Evolutionary conservation across 2,113 vertebrate genomes (phyloP).

Genomic region (Sorex araneus): DNA sequence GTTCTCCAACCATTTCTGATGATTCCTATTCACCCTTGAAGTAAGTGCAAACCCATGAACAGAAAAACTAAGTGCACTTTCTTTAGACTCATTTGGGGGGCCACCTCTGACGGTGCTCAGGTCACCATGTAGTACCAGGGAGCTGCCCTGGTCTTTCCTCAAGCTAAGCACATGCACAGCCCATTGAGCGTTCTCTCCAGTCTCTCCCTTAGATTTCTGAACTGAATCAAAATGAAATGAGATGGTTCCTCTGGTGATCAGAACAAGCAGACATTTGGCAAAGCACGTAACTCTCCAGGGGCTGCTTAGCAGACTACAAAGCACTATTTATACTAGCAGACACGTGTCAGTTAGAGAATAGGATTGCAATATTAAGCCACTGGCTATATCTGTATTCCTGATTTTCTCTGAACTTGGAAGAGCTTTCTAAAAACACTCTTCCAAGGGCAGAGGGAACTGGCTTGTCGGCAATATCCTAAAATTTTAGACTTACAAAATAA

Average conservation of each 20-base stretch:
- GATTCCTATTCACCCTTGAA: constrained; percentile 17
- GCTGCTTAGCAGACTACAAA: background rate
- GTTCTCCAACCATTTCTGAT: background rate
- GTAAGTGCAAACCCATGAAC: constrained; percentile 19
- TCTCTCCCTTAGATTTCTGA: constrained; percentile 31
- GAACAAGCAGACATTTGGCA: constrained; percentile 48
- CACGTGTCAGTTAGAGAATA: background rate
- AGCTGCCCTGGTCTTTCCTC: too few relatives aligned
- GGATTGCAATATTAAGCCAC: background rate
- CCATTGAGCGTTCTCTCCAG: background rate
- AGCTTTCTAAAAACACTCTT: background rate
- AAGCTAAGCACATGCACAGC: background rate
- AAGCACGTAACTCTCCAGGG: constrained; percentile 30
- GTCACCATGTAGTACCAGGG: background rate
- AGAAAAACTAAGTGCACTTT: background rate
- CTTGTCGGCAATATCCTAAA: constrained; percentile 40
- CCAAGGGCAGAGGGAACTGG: constrained; percentile 38
- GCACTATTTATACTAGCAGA: constrained; percentile 3
- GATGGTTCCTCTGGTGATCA: constrained; percentile 42
- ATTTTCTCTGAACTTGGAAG: constrained; percentile 51
- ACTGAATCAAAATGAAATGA: constrained; percentile 51
- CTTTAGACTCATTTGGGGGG: constrained; percentile 7
- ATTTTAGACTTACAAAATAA: constrained; percentile 67
- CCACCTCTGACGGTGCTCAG: background rate
- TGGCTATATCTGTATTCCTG: constrained; percentile 29